Evolutionary conservation across 1,140 invertebrate genomes (phyloP).

Genomic region (Eueides isabella): DNA sequence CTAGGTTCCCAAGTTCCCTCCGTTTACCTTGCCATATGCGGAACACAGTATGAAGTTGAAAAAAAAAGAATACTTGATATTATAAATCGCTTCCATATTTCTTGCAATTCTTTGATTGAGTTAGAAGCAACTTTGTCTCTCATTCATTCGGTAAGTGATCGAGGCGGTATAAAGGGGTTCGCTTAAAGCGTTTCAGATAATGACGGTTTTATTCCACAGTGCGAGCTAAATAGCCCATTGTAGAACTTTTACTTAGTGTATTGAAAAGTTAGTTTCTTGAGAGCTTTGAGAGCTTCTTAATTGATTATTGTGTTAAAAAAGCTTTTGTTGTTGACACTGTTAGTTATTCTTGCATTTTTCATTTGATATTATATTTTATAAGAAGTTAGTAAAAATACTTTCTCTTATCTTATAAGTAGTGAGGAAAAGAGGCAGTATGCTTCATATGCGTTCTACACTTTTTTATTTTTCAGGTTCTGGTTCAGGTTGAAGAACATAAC

Average conservation of each 20-base stretch:
- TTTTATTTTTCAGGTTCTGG: too few species aligned
- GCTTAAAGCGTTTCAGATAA: conserved; percentile 43
- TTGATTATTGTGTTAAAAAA: conserved; percentile 16
- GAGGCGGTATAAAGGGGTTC: conserved; percentile 35
- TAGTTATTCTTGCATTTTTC: not conserved
- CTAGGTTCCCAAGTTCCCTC: too few species aligned
- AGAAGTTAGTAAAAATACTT: too few species aligned
- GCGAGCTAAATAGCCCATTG: conserved; percentile 38
- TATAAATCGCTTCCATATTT: not conserved
- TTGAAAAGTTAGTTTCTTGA: conserved; percentile 35
- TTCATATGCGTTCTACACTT: too few species aligned
- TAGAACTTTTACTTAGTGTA: conserved; percentile 38
- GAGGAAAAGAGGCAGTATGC: too few species aligned
- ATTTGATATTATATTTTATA: not conserved
- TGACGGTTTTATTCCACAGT: conserved; percentile 37
- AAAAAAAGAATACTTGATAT: too few species aligned
- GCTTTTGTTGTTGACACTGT: conserved; percentile 6
- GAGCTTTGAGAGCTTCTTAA: conserved; percentile 8
- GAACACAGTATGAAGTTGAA: too few species aligned
- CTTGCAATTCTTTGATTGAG: conserved; percentile 24
- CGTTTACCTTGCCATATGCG: too few species aligned
- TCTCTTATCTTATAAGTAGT: too few species aligned
- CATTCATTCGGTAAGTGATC: conserved; percentile 42
- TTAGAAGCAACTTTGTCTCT: conserved; percentile 43
- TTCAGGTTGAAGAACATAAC: too few species aligned